Evolutionary conservation across 1,140 invertebrate genomes (phyloP).

Genomic region (Drosophila lacertosa): DNA sequence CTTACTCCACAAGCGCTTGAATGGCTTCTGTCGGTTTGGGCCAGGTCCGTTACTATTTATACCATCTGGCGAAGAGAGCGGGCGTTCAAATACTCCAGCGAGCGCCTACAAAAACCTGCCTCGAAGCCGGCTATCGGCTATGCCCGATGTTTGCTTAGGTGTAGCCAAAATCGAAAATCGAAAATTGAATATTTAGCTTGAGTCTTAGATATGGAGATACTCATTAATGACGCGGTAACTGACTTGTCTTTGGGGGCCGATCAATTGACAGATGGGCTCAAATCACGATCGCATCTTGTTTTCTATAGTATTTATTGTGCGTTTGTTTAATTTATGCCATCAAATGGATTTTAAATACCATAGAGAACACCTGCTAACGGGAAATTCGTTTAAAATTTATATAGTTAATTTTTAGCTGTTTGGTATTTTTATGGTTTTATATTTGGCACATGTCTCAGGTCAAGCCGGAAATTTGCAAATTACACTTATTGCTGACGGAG

Average conservation of each 20-base stretch:
- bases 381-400: background rate
- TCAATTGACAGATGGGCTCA: conserved; percentile 6
- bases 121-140: background rate
- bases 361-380: conserved; percentile 10
- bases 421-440: background rate
- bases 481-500: conserved; percentile 4
- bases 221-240: background rate
- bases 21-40: conserved; percentile 57
- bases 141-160: conserved; percentile 20
- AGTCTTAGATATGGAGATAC: background rate
- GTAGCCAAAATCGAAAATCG: conserved; percentile 4
- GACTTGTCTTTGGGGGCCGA: conserved; percentile 14
- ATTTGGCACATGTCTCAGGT: background rate
- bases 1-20: conserved; percentile 56
- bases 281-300: conserved; percentile 23
- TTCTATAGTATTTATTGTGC: conserved; percentile 22
- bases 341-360: conserved; percentile 34
- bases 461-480: conserved; percentile 24
- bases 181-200: background rate
- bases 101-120: conserved; percentile 14
- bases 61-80: conserved; percentile 29
- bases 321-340: conserved; percentile 30
- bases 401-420: background rate
- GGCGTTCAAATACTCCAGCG: conserved; percentile 8
- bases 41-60: conserved; percentile 56